Evolutionary conservation across 2,888 invertebrate genomes (phyloP).

Genomic region (Sarcophaga caerulescens): DNA sequence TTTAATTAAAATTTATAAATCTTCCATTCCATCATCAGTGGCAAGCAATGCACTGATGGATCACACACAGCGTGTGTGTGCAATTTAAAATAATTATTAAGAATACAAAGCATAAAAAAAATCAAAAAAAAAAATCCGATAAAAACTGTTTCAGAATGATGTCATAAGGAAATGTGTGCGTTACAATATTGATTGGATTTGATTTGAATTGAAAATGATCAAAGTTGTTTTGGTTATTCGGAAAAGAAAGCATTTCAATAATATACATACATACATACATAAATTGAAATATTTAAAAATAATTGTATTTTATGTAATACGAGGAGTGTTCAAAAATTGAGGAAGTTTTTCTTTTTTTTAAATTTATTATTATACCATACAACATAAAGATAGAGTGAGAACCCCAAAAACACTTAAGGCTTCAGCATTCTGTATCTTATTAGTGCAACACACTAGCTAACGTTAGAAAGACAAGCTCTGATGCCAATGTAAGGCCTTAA

Average conservation of each 20-base stretch:
- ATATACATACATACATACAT: background rate
- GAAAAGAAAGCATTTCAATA: background rate
- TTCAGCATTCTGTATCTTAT: too few species aligned
- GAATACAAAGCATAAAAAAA: constrained; percentile 3
- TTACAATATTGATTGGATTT: constrained; percentile 1
- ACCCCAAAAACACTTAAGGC: too few species aligned
- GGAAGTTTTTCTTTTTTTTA: too few species aligned
- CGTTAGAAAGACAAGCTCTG: too few species aligned
- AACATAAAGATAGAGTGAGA: too few species aligned
- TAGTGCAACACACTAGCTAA: too few species aligned
- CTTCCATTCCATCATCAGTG: constrained; percentile 44
- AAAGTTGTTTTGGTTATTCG: background rate
- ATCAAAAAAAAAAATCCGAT: background rate
- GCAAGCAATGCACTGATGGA: background rate
- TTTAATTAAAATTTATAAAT: constrained; percentile 60
- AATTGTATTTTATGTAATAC: too few species aligned
- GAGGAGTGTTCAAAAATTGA: too few species aligned
- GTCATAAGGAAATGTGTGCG: constrained; percentile 44
- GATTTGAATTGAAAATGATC: background rate
- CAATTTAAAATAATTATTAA: constrained; percentile 47
- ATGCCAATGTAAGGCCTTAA: too few species aligned
- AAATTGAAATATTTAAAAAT: too few species aligned
- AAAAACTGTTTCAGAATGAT: constrained; percentile 35
- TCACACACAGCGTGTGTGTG: background rate
- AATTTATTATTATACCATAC: too few species aligned